Conservation (phyloP, 1,140 invertebrate species). For the Harpegnathos saltator region DNA sequence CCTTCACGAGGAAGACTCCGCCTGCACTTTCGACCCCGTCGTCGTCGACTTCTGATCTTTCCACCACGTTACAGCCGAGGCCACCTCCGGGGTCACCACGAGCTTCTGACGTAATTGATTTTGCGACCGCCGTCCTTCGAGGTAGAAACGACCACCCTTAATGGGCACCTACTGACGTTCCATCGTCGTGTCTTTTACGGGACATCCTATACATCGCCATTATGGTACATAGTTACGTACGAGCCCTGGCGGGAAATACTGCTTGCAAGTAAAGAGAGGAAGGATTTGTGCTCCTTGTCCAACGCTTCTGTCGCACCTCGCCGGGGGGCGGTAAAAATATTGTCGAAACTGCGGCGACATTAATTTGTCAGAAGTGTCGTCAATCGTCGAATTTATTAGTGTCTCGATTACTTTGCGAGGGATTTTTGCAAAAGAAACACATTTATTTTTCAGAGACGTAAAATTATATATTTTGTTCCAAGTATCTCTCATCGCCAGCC, state of each 20-base stretch:
- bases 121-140: slow-evolving; percentile 73
- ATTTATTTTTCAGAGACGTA: too few relatives aligned
- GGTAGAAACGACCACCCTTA: slow-evolving; percentile 72
- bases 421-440: too few relatives aligned
- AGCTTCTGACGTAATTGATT: slow-evolving; percentile 75
- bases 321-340: neutral
- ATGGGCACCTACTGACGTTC: slow-evolving; percentile 65
- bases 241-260: slow-evolving; percentile 43
- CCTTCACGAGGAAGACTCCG: slow-evolving; percentile 38
- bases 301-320: slow-evolving; percentile 37
- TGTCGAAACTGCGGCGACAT: slow-evolving; percentile 10
- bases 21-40: slow-evolving; percentile 59
- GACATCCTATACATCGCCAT: slow-evolving; percentile 64
- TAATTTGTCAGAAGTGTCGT: slow-evolving; percentile 24
- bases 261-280: slow-evolving; percentile 48
- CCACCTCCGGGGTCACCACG: slow-evolving; percentile 45
- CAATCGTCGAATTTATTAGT: too few relatives aligned
- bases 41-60: slow-evolving; percentile 64
- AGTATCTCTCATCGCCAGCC: too few relatives aligned
- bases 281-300: slow-evolving; percentile 48
- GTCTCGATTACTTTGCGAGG: too few relatives aligned
- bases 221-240: slow-evolving; percentile 56
- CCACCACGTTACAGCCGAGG: slow-evolving; percentile 53
- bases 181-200: slow-evolving; percentile 74
- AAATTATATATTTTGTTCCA: too few relatives aligned